Percentiles rank a stretch among this genome's conserved stretches.
Conservation (phyloP, 1,140 invertebrate species). For the Trissolcus basalis region DNA sequence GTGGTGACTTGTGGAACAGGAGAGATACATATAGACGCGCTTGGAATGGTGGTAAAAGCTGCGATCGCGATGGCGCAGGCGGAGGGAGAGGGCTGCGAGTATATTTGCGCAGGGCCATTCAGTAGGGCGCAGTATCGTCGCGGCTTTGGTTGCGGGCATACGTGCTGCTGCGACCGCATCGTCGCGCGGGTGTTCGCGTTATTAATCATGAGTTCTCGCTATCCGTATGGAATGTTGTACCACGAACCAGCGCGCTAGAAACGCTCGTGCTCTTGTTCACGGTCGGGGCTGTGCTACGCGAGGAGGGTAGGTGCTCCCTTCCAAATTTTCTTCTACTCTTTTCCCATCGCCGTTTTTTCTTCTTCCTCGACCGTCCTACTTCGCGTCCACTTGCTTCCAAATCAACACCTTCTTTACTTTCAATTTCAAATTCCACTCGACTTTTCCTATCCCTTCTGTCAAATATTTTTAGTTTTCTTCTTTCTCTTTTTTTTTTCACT, state of each 20-base stretch:
- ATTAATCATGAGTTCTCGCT: slow-evolving; percentile 44
- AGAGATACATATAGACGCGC: slow-evolving; percentile 40
- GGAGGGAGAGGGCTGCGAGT: slow-evolving; percentile 71
- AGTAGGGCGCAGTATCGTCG: slow-evolving; percentile 76
- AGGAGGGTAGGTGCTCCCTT: slow-evolving; percentile 50
- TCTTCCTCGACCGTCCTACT: slow-evolving; percentile 1
- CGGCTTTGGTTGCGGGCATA: slow-evolving; percentile 72
- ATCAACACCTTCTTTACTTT: background rate
- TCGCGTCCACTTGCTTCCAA: background rate
- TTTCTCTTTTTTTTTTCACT: too few species aligned
- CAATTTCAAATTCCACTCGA: too few species aligned
- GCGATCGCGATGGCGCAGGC: slow-evolving; percentile 53
- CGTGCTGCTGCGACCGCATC: slow-evolving; percentile 69
- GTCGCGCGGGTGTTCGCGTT: slow-evolving; percentile 57
- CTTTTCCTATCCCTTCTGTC: too few species aligned
- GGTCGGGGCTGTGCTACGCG: slow-evolving; percentile 29
- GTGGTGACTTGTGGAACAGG: slow-evolving; percentile 53
- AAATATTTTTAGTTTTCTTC: background rate
- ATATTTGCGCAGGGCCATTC: slow-evolving; percentile 76
- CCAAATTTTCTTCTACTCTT: slow-evolving; percentile 18
- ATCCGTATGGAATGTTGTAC: slow-evolving; percentile 49
- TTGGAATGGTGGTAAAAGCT: slow-evolving; percentile 60
- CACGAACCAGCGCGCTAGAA: slow-evolving; percentile 36
- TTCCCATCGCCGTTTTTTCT: background rate
- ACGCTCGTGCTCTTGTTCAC: slow-evolving; percentile 32